Base-by-base conservation (phyloP, 37 sponge, comb jelly and placozoan species). In the Spongia lamella region DNA sequence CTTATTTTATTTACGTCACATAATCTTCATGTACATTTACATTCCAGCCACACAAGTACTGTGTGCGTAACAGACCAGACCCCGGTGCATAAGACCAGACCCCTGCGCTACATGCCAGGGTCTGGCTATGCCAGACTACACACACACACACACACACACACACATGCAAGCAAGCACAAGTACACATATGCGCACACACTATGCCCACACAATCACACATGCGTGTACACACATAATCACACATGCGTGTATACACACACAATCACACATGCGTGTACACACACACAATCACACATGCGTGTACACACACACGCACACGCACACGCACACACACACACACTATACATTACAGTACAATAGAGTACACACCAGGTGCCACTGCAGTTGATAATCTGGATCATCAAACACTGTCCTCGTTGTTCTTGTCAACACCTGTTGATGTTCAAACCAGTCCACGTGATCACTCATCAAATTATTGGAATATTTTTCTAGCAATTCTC, bases 241-340 rank as follows among this genome's bases (percentile, higher is more conserved):
- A 73, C 73, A 73, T 37, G 36, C 73, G 56, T 37, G 29, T 39
- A 53, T 33, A 53, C 53, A 70, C 73, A 67, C 68, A 67, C 68
- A 67, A 38, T 37, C 40, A 34, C 68, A 67, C 68, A 64, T 17
- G 4, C 68, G 4, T 6, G 4, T 40, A 34, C 40, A 34, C 68
- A 67, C 68, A 67, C 47, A 40, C 68, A 67, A 38, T n/a, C 68
- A 40, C 68, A 40, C 43, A 67, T 40, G 36, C 39, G 36, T 22
- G 21, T 40, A 67, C 43, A 40, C 68, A 67, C 68, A 67, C 47
- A 40, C 40, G 4, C 68, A 40, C 68, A 40, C 68, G 36, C 68
- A 67, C 68, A 67, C 68, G 36, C 19, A 67, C 68, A 67, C 68
- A 67, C 68, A 67, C 68, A 67, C 62, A 61, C 62, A 21, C 62